Evolutionary conservation across 2,888 invertebrate species (phyloP), one percentile per base, ranked within the genome.

Genomic region (Orthosia incerta): DNA sequence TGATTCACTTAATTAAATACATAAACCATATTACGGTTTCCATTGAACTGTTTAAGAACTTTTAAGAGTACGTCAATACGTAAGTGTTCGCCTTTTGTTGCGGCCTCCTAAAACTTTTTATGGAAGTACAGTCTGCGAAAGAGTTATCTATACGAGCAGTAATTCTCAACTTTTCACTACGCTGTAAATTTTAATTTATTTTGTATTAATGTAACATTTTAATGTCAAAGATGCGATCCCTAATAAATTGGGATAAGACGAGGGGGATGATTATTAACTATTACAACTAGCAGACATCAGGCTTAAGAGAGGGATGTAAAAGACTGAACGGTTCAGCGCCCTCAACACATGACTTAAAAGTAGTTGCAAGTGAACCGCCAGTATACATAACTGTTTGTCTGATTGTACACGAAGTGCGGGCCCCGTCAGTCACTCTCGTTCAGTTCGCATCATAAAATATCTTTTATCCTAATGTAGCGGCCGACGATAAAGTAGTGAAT

Each of bases 401-500:
- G 48, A 45, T 13, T 55, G 73, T 72, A 74, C 79, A 20, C 18
- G 15, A 51, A 53, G 79, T 55, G 59, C 65, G 18, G 51, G 16
- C 60, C 59, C 53, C 75, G 76, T 80, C 80, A 71, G 65, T 80
- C 60, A 68, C 62, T 60, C 68, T 63, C 26, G 31, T 23, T 23
- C 69, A 69, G 69, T 74, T 66, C 73, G 60, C 70, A 48, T 77
- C 77, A 77, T 85, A 83, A 85, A 74, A 75, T 66, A 74, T 74
- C 4, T 75, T 75, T 84, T 73, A 78, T 84, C 75, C 79, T 86
- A 81, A 84, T 83, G 76, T 69, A 76, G 68, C 74, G 79, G 61
- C 79, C 67, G 65, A 68, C 80, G 80, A 85, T 88, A 85, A 84
- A 80, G 80, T 77, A 79, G 82, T 89, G 90, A 89, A 87, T 88